Evolutionary conservation across 2,888 invertebrate species (phyloP), one percentile per base, ranked within the genome.

Genomic region (Thera obeliscata): DNA sequence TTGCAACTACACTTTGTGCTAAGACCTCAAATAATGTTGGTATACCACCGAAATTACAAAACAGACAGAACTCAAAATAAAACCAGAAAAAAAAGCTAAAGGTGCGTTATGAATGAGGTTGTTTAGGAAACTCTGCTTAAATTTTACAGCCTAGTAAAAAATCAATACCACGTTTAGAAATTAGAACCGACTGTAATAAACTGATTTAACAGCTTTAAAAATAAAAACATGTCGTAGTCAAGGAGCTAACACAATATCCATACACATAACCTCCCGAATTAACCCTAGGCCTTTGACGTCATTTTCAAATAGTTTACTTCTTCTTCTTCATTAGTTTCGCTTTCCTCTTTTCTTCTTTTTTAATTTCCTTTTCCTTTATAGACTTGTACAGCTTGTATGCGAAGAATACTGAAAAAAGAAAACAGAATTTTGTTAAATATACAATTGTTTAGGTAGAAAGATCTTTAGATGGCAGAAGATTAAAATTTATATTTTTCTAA

Each of bases 301-400:
- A 61, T 68, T 67, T 59, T 57, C 52, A 56, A 67, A 62, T 56
- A 67, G 60, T 56, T 84, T 75, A 96, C 87, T 97, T 97, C 83
- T 96, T 97, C 94, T 97, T 98, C 82, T 97, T 97, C 86, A 96
- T 94, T 80, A 96, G 96, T 84, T 97, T 98, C 68, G 95, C 92
- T 82, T 96, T 96, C 82, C 95, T 96, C 89, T 98, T 98, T 81
- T 97, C 97, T 84, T 97, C 97, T 74, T 95, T 94, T 79, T 96
- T 96, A 70, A 93, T 89, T 78, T 97, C 96, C 81, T 97, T 96
- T 38, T 97, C 97, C 76, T 95, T 95, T 76, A 97, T 91, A 64
- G 97, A 97, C 87, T 95, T 96, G 91, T 97, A 97, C 62, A 98
- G 93, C 87, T 97, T 97, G 93, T 97, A 97, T 71, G 97, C 96